A percentile compares a stretch with the other conserved stretches of the same genome.
Conservation (phyloP, 53 echinoderm and acorn worm genomes). For the Echinometra lucunter region DNA sequence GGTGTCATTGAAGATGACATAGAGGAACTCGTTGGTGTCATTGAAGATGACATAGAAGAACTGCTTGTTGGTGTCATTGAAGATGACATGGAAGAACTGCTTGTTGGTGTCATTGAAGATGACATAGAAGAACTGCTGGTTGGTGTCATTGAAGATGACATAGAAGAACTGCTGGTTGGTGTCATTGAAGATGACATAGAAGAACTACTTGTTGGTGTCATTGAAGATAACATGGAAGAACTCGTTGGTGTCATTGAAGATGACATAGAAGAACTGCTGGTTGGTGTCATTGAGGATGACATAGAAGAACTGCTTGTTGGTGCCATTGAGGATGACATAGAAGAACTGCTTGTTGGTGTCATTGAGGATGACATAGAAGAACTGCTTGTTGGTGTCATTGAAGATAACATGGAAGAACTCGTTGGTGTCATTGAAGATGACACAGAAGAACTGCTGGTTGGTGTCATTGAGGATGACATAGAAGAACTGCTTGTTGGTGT, state of each 20-base stretch:
- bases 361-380: neutral
- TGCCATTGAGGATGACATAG: neutral
- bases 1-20: neutral
- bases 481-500: neutral
- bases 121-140: neutral
- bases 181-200: neutral
- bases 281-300: neutral
- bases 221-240: neutral
- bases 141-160: neutral
- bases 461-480: neutral
- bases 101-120: neutral
- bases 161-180: neutral
- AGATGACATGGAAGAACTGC: neutral
- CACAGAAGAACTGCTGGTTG: neutral
- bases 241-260: neutral
- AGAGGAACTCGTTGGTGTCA: neutral
- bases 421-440: neutral
- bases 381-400: neutral
- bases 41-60: neutral
- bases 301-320: neutral
- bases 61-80: neutral
- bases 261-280: neutral
- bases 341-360: neutral
- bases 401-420: neutral
- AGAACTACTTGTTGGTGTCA: neutral